Evolutionary conservation across 2,113 vertebrate genomes (phyloP), one percentile per base, ranked within the genome.

Genomic region (Drymodes brunneopygia): DNA sequence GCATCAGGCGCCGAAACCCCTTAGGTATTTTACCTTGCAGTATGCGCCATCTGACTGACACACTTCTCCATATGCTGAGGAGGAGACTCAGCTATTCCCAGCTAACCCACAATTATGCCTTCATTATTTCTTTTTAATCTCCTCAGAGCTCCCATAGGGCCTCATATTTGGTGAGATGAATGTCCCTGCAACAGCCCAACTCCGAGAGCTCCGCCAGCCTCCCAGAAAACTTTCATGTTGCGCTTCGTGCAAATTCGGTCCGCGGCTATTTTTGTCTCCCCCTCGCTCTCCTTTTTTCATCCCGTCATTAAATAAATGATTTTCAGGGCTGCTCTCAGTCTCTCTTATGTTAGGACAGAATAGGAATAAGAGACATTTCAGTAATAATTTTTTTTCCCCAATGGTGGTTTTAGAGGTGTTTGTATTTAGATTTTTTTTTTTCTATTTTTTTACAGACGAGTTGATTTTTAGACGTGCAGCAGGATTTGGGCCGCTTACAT

Each of bases 51-150:
- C 97, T 97, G 97, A 97, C 95, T 97, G 97, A 97, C 97, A 96
- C 91, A 97, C 95, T 97, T 97, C 95, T 97, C 97, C 97, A 97
- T 97, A 97, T 97, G 97, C 94, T 88, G 95, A 95, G 96, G 95
- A 97, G 96, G 97, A 97, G 97, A 93, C 90, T 92, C 91, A 93
- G 80, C 96, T 97, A 97, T 97, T 97, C 95, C 96, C 97, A 97
- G 92, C 95, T 95, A 97, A 92, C 95, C 95, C 95, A 95, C 92
- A 95, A 97, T 97, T 97, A 97, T 96, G 95, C 95, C 95, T 97
- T 97, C 95, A 97, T 97, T 97, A 96, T 97, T 97, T 97, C 92
- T 94, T 96, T 97, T 96, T 97, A 97, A 97, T 97, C 97, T 97
- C 86, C 88, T 96, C 90, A 74, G 79, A 88, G 94, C 19, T 97